Conservation (phyloP, 2,113 vertebrate species). For the Seriola aureovittata region DNA sequence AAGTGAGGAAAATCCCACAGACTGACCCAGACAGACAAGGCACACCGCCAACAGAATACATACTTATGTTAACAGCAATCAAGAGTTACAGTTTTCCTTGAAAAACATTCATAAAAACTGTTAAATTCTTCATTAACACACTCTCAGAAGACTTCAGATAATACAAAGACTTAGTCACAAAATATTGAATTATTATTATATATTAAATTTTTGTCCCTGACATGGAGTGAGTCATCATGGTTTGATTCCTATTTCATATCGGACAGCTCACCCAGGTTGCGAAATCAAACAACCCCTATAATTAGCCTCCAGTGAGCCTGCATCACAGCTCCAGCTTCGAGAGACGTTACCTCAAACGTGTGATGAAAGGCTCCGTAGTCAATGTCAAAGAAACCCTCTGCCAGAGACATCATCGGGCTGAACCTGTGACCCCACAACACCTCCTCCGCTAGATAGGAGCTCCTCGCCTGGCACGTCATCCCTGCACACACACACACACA, state of each 20-base stretch:
- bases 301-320: not conserved
- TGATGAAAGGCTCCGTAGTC: slow-evolving; percentile 96
- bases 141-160: not conserved
- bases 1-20: not conserved
- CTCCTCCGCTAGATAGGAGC: slow-evolving; percentile 93
- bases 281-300: not conserved
- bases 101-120: too few species aligned
- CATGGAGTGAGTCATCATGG: not conserved
- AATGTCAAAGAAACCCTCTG: slow-evolving; percentile 94
- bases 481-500: slow-evolving; percentile 78
- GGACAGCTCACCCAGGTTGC: not conserved
- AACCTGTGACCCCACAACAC: slow-evolving; percentile 96
- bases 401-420: slow-evolving; percentile 92
- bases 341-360: slow-evolving; percentile 87
- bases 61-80: too few species aligned
- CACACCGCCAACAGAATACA: too few species aligned
- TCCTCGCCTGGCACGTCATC: slow-evolving; percentile 96
- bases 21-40: too few species aligned
- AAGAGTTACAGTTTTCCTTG: too few species aligned
- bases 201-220: not conserved
- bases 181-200: not conserved
- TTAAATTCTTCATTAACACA: too few species aligned
- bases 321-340: not conserved
- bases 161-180: not conserved
- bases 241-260: not conserved